phyloP scores from a whole-genome alignment of 2,888 invertebrate species.

The Pterostichus madidus region DNA sequence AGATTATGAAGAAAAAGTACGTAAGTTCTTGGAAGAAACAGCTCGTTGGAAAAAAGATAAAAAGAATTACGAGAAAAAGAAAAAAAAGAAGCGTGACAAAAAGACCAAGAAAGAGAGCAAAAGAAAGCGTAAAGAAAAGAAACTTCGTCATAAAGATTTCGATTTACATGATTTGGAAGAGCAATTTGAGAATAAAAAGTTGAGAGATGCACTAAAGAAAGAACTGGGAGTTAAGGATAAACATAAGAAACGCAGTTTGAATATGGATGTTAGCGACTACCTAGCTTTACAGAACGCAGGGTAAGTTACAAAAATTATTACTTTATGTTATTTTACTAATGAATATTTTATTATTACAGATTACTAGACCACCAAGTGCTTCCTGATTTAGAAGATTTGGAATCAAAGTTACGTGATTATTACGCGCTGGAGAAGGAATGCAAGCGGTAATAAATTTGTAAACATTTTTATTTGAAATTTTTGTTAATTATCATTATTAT shows the following conservation, averaged over 20 bases:
- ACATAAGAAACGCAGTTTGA: slow-evolving; percentile 75
- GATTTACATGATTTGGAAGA: slow-evolving; percentile 83
- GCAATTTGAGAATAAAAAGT: slow-evolving; percentile 82
- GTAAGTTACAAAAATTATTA: slow-evolving; percentile 50
- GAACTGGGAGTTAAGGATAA: slow-evolving; percentile 75
- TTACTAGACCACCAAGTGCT: slow-evolving; percentile 81
- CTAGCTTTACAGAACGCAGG: slow-evolving; percentile 76
- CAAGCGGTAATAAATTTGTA: slow-evolving; percentile 77
- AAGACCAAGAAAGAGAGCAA: slow-evolving; percentile 86
- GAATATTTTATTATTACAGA: slow-evolving; percentile 74
- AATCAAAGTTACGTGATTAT: slow-evolving; percentile 88
- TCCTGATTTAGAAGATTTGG: slow-evolving; percentile 87
- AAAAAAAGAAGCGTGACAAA: slow-evolving; percentile 80
- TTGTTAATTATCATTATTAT: slow-evolving; percentile 12
- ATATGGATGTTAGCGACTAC: slow-evolving; percentile 78
- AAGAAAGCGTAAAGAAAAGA: slow-evolving; percentile 87
- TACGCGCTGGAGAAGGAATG: slow-evolving; percentile 87
- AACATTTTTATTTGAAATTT: neutral
- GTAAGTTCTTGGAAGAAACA: slow-evolving; percentile 91
- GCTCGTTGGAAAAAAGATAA: slow-evolving; percentile 88
- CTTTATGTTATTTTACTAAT: neutral
- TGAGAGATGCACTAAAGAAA: slow-evolving; percentile 85
- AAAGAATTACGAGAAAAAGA: slow-evolving; percentile 83
- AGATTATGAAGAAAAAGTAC: slow-evolving; percentile 91
- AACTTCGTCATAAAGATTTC: slow-evolving; percentile 84